These are phyloP conservation scores for Micromesistius poutassou DNA, from an alignment of 2,797 vertebrate species.

Conservation along the genomic window DNA sequence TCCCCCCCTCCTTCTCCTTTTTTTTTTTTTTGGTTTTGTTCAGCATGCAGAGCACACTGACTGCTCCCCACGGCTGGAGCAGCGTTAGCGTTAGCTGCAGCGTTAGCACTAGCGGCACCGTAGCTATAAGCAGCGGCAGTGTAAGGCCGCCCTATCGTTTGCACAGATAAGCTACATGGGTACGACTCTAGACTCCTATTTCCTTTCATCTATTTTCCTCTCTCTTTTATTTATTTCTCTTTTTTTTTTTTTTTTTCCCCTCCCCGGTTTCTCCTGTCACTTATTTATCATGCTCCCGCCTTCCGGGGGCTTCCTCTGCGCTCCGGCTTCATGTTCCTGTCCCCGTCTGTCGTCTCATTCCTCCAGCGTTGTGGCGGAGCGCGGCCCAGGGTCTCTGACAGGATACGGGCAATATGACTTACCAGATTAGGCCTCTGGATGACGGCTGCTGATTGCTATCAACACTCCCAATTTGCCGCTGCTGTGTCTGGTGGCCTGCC, in stretches of 20 bases:
- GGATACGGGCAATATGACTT: conserved; percentile 36
- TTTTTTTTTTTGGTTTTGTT: conserved; percentile 15
- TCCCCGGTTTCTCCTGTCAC: background rate
- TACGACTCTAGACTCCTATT: background rate
- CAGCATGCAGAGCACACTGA: conserved; percentile 16
- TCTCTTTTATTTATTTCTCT: background rate
- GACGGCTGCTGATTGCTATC: conserved; percentile 30
- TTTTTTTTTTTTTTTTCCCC: too few species aligned
- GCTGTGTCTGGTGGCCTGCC: background rate
- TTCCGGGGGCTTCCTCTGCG: background rate
- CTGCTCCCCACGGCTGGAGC: background rate
- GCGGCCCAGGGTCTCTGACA: conserved; percentile 32
- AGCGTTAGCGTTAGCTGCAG: conserved; percentile 14
- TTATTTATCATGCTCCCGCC: background rate
- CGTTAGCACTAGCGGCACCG: background rate
- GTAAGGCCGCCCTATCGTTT: conserved; percentile 38
- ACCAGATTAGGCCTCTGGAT: conserved; percentile 45
- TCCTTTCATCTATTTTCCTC: background rate
- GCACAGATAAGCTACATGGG: conserved; percentile 51
- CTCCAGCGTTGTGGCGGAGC: background rate
- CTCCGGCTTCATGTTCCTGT: conserved; percentile 8
- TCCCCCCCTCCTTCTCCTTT: too few species aligned
- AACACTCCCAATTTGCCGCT: conserved; percentile 8
- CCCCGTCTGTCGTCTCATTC: conserved; percentile 12
- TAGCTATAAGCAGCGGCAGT: background rate